A percentile compares a stretch with the other conserved stretches of the same genome.
Evolutionary conservation across 2,797 vertebrate species (phyloP).

Genomic region (Hyperoplus immaculatus): DNA sequence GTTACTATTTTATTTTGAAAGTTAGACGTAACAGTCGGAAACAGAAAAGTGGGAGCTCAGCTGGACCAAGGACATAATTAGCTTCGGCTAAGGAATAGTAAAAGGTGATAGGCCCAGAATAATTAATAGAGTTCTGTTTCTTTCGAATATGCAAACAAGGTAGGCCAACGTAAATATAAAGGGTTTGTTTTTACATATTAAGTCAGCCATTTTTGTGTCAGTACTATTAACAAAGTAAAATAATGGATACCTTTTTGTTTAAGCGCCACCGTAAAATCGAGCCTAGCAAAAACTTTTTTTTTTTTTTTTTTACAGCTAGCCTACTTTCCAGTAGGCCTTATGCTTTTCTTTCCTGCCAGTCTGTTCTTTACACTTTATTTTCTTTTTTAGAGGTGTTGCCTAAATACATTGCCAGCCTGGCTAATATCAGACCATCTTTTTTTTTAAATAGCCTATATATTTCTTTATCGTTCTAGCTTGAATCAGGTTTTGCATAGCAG

Average conservation of each 20-base stretch:
- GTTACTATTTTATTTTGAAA: constrained; percentile 20
- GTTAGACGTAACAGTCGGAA: neutral
- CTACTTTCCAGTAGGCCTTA: no score
- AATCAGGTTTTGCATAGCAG: no score
- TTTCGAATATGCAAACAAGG: neutral
- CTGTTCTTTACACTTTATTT: neutral
- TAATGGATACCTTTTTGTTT: neutral
- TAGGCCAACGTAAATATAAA: neutral
- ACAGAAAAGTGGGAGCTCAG: no score
- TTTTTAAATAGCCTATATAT: no score
- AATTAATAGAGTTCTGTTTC: neutral
- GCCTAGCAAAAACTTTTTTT: no score
- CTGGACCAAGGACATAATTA: no score
- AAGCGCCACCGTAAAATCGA: neutral
- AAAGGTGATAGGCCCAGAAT: neutral
- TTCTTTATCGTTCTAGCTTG: no score
- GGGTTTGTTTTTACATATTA: neutral
- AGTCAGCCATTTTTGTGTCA: neutral
- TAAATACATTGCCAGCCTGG: neutral
- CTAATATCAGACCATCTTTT: neutral
- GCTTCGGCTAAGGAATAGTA: no score
- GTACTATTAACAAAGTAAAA: neutral
- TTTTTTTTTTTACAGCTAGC: no score
- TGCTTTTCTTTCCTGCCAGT: neutral
- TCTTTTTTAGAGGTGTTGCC: neutral